These are phyloP conservation scores for Megathymus violae DNA, from an alignment of 1,140 invertebrate species.

Conservation along the genomic window DNA sequence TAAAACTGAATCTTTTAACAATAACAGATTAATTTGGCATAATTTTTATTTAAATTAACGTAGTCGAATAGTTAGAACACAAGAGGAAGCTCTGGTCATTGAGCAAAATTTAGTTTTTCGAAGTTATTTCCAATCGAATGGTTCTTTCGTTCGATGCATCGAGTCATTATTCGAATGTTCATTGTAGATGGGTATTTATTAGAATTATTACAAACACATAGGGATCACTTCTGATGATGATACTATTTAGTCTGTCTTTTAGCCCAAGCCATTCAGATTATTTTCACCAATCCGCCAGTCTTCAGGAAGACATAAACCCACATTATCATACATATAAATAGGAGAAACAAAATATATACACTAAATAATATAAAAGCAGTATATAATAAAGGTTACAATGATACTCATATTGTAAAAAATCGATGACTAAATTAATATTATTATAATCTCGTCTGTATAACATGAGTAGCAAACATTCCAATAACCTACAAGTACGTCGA, in stretches of 20 bases:
- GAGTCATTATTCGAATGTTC: slow-evolving; percentile 40
- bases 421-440: slow-evolving; percentile 42
- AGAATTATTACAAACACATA: slow-evolving; percentile 28
- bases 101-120: slow-evolving; percentile 59
- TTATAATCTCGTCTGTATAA: slow-evolving; percentile 51
- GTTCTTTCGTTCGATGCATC: slow-evolving; percentile 36
- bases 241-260: slow-evolving; percentile 27
- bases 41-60: slow-evolving; percentile 39
- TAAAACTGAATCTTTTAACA: slow-evolving; percentile 12
- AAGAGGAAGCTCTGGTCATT: slow-evolving; percentile 65
- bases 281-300: slow-evolving; percentile 39
- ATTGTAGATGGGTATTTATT: slow-evolving; percentile 6
- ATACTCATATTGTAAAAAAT: slow-evolving; percentile 38
- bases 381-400: slow-evolving; percentile 37
- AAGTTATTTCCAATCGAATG: slow-evolving; percentile 40
- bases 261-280: slow-evolving; percentile 39
- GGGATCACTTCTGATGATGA: slow-evolving; percentile 15
- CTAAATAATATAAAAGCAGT: slow-evolving; percentile 43
- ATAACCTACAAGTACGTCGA: slow-evolving; percentile 54
- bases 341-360: slow-evolving; percentile 36
- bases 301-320: slow-evolving; percentile 48
- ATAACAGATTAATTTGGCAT: slow-evolving; percentile 55
- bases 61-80: slow-evolving; percentile 19
- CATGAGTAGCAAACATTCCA: slow-evolving; percentile 58
- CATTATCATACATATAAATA: slow-evolving; percentile 28